Evolutionary conservation across 2,113 vertebrate genomes (phyloP), one percentile per base, ranked within the genome.

Genomic region (Cyprinodon variegatus): DNA sequence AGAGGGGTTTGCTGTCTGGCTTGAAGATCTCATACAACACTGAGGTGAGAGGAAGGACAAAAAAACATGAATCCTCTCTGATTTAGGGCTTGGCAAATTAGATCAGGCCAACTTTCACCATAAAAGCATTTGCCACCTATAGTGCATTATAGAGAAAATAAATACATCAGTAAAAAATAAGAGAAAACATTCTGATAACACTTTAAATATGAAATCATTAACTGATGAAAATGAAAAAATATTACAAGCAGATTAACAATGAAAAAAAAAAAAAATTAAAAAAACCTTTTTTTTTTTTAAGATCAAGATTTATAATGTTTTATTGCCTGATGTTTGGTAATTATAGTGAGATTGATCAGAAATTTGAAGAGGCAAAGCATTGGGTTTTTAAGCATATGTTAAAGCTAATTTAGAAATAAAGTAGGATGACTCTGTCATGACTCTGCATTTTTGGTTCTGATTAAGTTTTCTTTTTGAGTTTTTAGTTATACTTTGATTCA

Each of bases 21-120:
- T 93, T 86, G 93, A 93, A 96, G 87, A 98, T 94, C 85, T 97
- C 95, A 6, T 97, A 97, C 85, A 97, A 82, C 61, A 98, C 98
- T 98, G 85, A 11, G 48, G 36, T 14, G 13, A 71, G 50, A 73
- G 11, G 48, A 38, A 39, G 74, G 61, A 81, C 36, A 17, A 9
- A 40, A 29, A 63, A 48, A 78, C 14, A 11, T 72, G 4, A 76
- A 38, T 13, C 70, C 36, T 1, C 38, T 22, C n/a, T 62, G 46
- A 74, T 72, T n/a, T 76, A 50, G 60, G 29, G 9, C 45, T 6
- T 60, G 9, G 67, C 50, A 64, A 72, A 11, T 20, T 53, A 17
- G 14, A 14, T 63, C 37, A 63, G 37, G 2, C 39, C 14, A 15
- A 5, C 6, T 63, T 38, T 63, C 37, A 20, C 61, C 20, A 9